Evolutionary conservation across 2,888 invertebrate genomes (phyloP).

Genomic region (Julus scanicus): DNA sequence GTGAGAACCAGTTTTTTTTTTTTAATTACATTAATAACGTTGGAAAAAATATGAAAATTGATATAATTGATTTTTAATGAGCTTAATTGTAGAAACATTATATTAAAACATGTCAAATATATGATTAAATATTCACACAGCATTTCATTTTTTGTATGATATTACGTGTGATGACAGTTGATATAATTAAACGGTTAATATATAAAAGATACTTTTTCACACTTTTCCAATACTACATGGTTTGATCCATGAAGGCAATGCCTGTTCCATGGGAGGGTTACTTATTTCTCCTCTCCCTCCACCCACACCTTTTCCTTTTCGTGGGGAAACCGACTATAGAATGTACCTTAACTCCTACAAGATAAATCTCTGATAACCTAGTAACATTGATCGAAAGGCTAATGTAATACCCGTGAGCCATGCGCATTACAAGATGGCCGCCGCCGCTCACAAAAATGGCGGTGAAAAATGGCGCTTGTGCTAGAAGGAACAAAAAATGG

Average conservation of each 20-base stretch:
- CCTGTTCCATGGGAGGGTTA: not conserved
- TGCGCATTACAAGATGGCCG: not conserved
- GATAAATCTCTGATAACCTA: constrained; percentile 45
- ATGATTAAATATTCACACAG: too few relatives aligned
- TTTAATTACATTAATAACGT: too few relatives aligned
- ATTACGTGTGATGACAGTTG: too few relatives aligned
- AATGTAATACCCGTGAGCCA: constrained; percentile 49
- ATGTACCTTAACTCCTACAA: constrained; percentile 19
- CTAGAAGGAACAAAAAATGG: constrained; percentile 47
- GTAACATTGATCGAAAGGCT: constrained; percentile 44
- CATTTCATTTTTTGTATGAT: too few relatives aligned
- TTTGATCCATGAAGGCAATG: not conserved
- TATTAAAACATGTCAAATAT: too few relatives aligned
- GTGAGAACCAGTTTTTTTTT: too few relatives aligned
- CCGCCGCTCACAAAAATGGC: constrained; percentile 47
- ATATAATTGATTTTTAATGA: too few relatives aligned
- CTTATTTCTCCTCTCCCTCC: not conserved
- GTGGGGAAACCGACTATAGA: not conserved
- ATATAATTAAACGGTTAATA: too few relatives aligned
- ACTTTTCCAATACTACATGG: too few relatives aligned
- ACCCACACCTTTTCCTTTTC: not conserved
- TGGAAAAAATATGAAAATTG: too few relatives aligned
- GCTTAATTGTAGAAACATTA: too few relatives aligned
- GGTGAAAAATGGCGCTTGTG: constrained; percentile 51
- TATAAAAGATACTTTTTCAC: too few relatives aligned